Conservation (phyloP, 2,113 vertebrate species). For the Podiceps cristatus region DNA sequence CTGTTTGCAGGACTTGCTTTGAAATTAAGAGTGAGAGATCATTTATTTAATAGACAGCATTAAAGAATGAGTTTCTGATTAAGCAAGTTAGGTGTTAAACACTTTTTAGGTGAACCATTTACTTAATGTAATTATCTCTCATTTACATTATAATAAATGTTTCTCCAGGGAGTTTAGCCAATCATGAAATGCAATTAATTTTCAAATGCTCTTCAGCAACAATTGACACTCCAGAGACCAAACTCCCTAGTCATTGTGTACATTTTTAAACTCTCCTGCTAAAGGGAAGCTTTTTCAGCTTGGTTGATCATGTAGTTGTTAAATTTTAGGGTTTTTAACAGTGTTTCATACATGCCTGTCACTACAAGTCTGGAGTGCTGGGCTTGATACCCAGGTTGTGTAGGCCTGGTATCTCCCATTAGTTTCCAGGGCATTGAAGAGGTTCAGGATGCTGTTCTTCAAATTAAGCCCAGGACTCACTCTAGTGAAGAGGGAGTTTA, state of each 20-base stretch:
- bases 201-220: slow-evolving; percentile 58
- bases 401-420: neutral
- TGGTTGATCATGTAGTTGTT: neutral
- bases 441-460: neutral
- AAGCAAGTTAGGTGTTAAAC: slow-evolving; percentile 61
- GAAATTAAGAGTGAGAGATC: slow-evolving; percentile 29
- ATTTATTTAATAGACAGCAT: slow-evolving; percentile 45
- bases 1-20: slow-evolving; percentile 24
- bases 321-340: neutral
- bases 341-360: neutral
- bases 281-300: neutral
- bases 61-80: slow-evolving; percentile 38
- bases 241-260: neutral
- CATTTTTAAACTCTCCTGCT: neutral
- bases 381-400: accelerated
- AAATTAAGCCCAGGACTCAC: neutral
- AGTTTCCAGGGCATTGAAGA: neutral
- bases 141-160: slow-evolving; percentile 62
- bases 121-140: slow-evolving; percentile 62
- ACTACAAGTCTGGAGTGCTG: neutral
- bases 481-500: neutral
- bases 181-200: slow-evolving; percentile 70
- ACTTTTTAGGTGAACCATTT: slow-evolving; percentile 64
- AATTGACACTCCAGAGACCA: neutral
- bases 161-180: slow-evolving; percentile 61